Conservation (phyloP, 1,140 invertebrate species). For the Ericerus pela region DNA sequence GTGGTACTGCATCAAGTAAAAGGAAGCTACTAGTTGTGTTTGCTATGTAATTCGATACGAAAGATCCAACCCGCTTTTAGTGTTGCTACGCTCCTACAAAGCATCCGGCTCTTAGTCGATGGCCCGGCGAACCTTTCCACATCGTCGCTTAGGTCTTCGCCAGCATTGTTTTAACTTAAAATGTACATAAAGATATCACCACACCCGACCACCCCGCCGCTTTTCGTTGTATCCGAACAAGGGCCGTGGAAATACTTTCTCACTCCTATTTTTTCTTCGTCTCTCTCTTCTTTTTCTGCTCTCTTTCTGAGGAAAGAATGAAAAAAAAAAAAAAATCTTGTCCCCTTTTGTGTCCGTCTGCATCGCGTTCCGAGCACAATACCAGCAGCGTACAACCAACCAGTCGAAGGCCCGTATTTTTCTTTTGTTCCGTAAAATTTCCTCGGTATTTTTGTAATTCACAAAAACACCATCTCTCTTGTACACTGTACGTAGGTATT, state of each 20-base stretch:
- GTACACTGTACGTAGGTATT: background rate
- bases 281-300: background rate
- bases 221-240: background rate
- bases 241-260: slow-evolving; percentile 5
- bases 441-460: background rate
- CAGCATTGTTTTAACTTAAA: slow-evolving; percentile 7
- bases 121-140: background rate
- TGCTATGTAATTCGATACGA: slow-evolving; percentile 7
- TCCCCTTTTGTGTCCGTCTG: background rate
- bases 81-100: slow-evolving; percentile 10
- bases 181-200: slow-evolving; percentile 9
- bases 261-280: background rate
- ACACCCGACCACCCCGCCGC: background rate
- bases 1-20: slow-evolving; percentile 7
- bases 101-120: slow-evolving; percentile 10
- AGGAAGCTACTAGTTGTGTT: slow-evolving; percentile 12
- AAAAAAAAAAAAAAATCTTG: background rate
- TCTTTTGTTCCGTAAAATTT: background rate
- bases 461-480: background rate
- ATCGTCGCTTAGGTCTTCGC: background rate
- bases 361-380: background rate
- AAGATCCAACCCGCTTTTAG: slow-evolving; percentile 11
- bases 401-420: background rate
- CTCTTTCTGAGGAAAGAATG: no score
- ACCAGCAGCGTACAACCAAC: background rate